Evolutionary conservation across 2,113 vertebrate species (phyloP).

Genomic region (Chascanopsetta lugubris): DNA sequence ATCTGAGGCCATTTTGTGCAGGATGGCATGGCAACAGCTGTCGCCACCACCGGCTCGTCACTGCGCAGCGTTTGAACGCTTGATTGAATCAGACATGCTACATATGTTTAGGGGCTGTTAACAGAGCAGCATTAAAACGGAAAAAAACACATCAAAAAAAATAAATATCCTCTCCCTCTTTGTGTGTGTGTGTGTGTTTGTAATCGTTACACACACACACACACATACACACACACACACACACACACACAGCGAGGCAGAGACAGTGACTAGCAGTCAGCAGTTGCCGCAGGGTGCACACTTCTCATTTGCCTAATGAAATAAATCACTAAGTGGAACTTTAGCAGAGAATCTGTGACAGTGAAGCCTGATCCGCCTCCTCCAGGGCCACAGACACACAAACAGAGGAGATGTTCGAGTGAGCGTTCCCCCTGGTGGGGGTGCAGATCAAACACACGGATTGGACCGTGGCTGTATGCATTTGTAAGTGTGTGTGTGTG

Average conservation of each 20-base stretch:
- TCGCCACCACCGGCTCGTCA: slow-evolving; percentile 65
- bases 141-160: slow-evolving; percentile 63
- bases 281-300: slow-evolving; percentile 65
- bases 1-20: slow-evolving; percentile 71
- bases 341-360: slow-evolving; percentile 72
- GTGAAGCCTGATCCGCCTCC: slow-evolving; percentile 49
- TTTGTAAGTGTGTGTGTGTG: slow-evolving; percentile 39
- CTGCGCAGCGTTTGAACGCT: slow-evolving; percentile 57
- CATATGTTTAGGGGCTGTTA: slow-evolving; percentile 69
- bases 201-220: not conserved
- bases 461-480: slow-evolving; percentile 47
- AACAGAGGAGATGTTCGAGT: slow-evolving; percentile 60
- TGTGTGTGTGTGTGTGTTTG: not conserved
- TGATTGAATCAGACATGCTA: slow-evolving; percentile 71
- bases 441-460: slow-evolving; percentile 68
- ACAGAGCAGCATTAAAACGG: slow-evolving; percentile 20
- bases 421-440: not conserved
- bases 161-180: slow-evolving; percentile 8
- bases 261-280: slow-evolving; percentile 64
- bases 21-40: slow-evolving; percentile 72
- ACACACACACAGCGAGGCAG: slow-evolving; percentile 33
- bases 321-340: slow-evolving; percentile 80
- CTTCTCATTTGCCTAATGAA: slow-evolving; percentile 83
- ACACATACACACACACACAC: slow-evolving; percentile 4
- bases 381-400: slow-evolving; percentile 56